Conservation (phyloP, 2,888 invertebrate genomes). For the Orthosia cruda region DNA sequence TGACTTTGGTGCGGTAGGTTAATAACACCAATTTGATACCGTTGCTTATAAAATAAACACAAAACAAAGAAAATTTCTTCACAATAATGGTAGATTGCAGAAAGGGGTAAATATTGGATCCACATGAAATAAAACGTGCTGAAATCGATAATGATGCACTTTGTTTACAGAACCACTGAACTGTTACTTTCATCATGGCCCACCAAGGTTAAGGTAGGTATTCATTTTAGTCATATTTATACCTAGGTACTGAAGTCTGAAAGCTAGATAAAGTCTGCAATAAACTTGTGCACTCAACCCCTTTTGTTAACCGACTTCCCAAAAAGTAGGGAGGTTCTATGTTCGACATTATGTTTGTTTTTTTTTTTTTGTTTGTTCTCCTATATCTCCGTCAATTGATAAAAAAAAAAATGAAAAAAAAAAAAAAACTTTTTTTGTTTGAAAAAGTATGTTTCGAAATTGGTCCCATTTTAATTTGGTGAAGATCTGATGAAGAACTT, state of each 20-base stretch:
- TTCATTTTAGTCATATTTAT: too few relatives aligned
- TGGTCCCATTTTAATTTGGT: too few relatives aligned
- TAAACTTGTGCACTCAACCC: not conserved
- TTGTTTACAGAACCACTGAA: constrained; percentile 9
- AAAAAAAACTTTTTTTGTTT: too few relatives aligned
- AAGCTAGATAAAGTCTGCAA: not conserved
- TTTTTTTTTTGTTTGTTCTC: too few relatives aligned
- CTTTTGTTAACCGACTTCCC: too few relatives aligned
- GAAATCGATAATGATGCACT: not conserved
- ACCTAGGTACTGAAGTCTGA: too few relatives aligned
- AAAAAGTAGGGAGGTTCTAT: too few relatives aligned
- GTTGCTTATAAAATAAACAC: not conserved
- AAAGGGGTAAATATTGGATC: not conserved
- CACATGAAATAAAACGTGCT: constrained; percentile 3
- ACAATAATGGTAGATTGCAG: not conserved
- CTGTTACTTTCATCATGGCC: constrained; percentile 1
- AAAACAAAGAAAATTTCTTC: constrained; percentile 6
- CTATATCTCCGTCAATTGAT: too few relatives aligned
- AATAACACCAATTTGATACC: constrained; percentile 16
- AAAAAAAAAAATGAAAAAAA: too few relatives aligned
- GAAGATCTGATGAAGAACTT: too few relatives aligned
- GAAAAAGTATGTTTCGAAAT: too few relatives aligned
- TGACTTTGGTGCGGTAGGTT: constrained; percentile 32
- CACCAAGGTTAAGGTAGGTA: not conserved
- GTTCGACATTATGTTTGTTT: too few relatives aligned